These are phyloP conservation scores for Manis javanica DNA, from an alignment of 2,797 vertebrate genomes.

Conservation along the genomic window DNA sequence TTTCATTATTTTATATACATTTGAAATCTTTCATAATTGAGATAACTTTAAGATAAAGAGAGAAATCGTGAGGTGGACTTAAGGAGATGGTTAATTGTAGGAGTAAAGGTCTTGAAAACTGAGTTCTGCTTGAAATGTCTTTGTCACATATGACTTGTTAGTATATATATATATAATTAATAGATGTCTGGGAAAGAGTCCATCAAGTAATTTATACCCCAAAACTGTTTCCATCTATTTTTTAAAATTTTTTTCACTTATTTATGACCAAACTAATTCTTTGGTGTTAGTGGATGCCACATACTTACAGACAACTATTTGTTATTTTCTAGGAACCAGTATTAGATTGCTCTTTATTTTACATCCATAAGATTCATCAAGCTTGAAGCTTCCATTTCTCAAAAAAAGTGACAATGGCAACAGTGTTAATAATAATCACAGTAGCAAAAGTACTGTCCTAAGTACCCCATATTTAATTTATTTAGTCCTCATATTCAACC, in stretches of 20 bases:
- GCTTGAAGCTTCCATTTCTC: background rate
- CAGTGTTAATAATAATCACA: background rate
- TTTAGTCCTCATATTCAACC: background rate
- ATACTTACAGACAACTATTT: background rate
- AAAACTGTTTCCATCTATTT: background rate
- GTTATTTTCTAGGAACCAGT: background rate
- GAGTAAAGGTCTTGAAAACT: background rate
- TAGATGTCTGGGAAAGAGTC: background rate
- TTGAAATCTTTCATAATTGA: slow-evolving; percentile 17
- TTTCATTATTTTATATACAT: background rate
- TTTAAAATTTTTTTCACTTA: background rate
- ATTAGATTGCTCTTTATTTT: background rate
- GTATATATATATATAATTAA: too few species aligned
- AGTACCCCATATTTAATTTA: background rate
- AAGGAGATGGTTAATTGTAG: background rate
- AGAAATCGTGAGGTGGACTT: background rate
- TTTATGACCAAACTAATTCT: background rate
- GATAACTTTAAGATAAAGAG: background rate
- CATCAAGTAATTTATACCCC: background rate
- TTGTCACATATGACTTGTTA: background rate
- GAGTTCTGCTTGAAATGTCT: background rate
- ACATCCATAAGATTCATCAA: background rate
- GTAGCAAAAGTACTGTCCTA: background rate
- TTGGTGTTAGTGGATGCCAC: background rate
- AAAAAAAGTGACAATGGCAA: background rate